phyloP scores from a whole-genome alignment of 2,113 vertebrate species.

The Neotragus moschatus region DNA sequence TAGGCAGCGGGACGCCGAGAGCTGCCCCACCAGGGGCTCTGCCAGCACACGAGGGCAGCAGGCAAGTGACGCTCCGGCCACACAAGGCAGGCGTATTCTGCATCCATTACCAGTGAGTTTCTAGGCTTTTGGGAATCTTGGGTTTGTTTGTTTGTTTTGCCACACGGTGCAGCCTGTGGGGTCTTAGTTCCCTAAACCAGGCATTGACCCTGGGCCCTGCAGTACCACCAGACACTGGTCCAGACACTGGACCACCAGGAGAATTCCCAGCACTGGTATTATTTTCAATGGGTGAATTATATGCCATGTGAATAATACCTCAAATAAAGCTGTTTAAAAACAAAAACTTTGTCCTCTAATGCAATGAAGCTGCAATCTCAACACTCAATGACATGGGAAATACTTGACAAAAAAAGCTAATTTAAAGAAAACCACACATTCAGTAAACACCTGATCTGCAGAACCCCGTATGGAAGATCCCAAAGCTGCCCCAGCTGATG shows the following conservation, averaged over 20 bases:
- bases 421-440: neutral
- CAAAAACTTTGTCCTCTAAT: neutral
- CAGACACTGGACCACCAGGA: neutral
- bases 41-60: too few relatives aligned
- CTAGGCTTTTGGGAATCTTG: neutral
- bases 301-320: neutral
- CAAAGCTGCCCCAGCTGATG: neutral
- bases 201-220: neutral
- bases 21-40: neutral
- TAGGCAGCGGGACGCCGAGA: neutral
- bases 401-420: neutral
- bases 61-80: neutral
- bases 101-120: neutral
- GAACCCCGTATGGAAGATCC: neutral
- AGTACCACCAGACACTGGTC: too few relatives aligned
- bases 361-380: neutral
- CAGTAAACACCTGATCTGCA: neutral
- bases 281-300: neutral
- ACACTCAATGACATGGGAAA: neutral
- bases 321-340: neutral
- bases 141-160: neutral
- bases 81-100: neutral
- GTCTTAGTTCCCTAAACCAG: neutral
- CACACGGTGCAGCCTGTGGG: neutral
- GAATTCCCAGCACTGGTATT: too few relatives aligned